phyloP scores from a whole-genome alignment of 2,797 vertebrate genomes.

The Gymnocypris eckloni region DNA sequence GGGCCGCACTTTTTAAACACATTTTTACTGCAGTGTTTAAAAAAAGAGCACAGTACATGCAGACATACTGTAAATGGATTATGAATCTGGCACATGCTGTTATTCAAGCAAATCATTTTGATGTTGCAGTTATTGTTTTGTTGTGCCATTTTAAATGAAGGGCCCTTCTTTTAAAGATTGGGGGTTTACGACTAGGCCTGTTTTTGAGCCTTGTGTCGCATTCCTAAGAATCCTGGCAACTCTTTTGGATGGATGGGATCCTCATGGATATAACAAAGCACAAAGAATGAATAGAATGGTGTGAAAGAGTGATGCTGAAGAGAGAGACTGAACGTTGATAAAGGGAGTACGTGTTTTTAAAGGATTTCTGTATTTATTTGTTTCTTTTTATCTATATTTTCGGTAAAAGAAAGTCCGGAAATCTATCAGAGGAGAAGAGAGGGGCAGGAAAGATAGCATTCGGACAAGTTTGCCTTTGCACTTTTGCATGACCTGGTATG shows the following conservation, averaged over 20 bases:
- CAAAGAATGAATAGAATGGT: constrained; percentile 85
- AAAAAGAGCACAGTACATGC: constrained; percentile 37
- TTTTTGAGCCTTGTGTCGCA: constrained; percentile 73
- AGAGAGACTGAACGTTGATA: constrained; percentile 79
- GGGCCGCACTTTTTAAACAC: neutral
- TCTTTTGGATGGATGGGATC: constrained; percentile 80
- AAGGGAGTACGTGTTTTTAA: constrained; percentile 68
- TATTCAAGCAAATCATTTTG: constrained; percentile 61
- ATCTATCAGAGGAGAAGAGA: constrained; percentile 57
- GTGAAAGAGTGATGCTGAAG: constrained; percentile 83
- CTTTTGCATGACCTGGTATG: constrained; percentile 68
- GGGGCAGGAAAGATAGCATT: neutral
- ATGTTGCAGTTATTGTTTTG: constrained; percentile 72
- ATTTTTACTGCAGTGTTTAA: neutral
- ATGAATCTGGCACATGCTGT: constrained; percentile 62
- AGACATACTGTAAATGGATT: neutral
- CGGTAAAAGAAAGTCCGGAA: constrained; percentile 65
- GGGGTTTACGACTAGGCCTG: constrained; percentile 67
- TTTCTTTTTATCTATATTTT: neutral
- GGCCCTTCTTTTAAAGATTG: constrained; percentile 65
- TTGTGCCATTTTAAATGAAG: constrained; percentile 64
- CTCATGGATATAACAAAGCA: constrained; percentile 77
- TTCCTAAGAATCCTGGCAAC: constrained; percentile 83
- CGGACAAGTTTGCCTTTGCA: constrained; percentile 71
- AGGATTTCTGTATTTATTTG: neutral